Base-by-base conservation (phyloP, 2,113 vertebrate species). In the Paramisgurnus dabryanus region DNA sequence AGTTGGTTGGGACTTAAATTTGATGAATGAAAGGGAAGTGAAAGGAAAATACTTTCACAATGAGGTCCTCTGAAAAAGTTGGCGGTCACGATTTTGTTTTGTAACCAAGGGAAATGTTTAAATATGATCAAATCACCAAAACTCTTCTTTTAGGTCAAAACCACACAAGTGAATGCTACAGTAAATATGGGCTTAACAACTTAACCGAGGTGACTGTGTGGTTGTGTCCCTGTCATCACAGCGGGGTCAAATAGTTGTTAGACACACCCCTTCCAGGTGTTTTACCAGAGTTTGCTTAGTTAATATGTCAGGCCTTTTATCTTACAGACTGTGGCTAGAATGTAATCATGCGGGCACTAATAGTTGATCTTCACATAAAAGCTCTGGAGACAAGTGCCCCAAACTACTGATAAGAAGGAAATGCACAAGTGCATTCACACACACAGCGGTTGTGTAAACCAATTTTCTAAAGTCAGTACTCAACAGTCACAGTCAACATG, bases 241-340 rank as follows among this genome's bases (percentile, higher is more conserved):
- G 8, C 5, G 6, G 40, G 50, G 55, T 74, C 55, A 73, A 60
- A 73, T 7, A 39, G 70, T 73, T 60, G 18, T 3, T 18, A 27
- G 69, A 72, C 39, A 10, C 71, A 13, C 71, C 71, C 70, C 39
- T 43, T 73, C 71, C 71, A 74, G 71, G 71, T 61, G 71, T 73
- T 18, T 60, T 15, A 17, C 22, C 47, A 0, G 27, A 57, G 69
- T 73, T 60, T 60, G 39, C 39, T 43, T 60, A 22, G 2, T 34
- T 57, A 15, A 55, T 40, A 41, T 4, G 49, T 10, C 12, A 39
- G 39, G 5, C 53, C 17, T 1, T 40, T 58, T 72, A 6, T 74
- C 40, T 18, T 55, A 45, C 70, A 18, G 55, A 17, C 47, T 70
- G 13, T 17, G 27, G 49, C 17, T 53, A 70, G 17, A 58, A 12